phyloP scores from a whole-genome alignment of 2,113 vertebrate species.

The Rallus limicola region DNA sequence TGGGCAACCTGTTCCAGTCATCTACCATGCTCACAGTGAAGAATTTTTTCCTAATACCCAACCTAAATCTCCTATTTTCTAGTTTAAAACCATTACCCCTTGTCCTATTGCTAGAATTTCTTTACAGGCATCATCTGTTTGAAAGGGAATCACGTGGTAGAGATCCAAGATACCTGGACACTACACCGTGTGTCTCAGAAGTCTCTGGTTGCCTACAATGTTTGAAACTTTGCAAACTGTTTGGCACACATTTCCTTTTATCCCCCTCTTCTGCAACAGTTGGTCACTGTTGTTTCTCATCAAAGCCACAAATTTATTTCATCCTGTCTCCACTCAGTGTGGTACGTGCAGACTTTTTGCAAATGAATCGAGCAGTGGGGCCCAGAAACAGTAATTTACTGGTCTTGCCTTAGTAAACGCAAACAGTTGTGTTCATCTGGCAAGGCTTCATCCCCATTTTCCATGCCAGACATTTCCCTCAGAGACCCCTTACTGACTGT shows the following conservation, averaged over 20 bases:
- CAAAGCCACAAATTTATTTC: background rate
- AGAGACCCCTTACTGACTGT: background rate
- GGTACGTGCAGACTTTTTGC: background rate
- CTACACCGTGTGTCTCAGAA: background rate
- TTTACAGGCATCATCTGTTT: background rate
- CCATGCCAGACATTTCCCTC: background rate
- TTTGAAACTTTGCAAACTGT: background rate
- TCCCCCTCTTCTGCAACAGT: background rate
- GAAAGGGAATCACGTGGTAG: background rate
- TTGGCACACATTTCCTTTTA: background rate
- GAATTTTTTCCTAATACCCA: no score
- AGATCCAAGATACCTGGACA: background rate
- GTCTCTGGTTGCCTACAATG: background rate
- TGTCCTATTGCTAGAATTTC: background rate
- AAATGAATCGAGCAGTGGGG: background rate
- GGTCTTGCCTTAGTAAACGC: background rate
- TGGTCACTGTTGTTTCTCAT: background rate
- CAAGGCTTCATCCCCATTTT: background rate
- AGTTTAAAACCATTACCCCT: no score
- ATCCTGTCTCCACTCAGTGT: background rate
- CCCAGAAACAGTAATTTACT: background rate
- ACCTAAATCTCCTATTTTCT: no score
- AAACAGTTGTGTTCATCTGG: conserved; percentile 21
- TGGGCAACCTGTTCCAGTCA: no score
- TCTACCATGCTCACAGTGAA: no score